Evolutionary conservation across 2,888 invertebrate species (phyloP).

Genomic region (Eilema depressum): DNA sequence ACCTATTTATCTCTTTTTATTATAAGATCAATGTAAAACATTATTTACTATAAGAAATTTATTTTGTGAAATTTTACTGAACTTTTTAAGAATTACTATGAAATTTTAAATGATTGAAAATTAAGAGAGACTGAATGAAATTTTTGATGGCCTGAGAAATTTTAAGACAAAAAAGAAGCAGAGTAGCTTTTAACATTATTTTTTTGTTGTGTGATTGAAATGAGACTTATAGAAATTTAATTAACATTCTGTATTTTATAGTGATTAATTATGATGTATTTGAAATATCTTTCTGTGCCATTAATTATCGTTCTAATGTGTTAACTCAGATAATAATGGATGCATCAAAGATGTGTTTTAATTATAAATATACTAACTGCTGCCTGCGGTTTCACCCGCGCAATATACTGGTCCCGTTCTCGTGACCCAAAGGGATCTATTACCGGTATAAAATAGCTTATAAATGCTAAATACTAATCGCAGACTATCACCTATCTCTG

Average conservation of each 20-base stretch:
- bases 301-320: not conserved
- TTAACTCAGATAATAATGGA: conserved; percentile 6
- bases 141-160: conserved; percentile 9
- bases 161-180: not conserved
- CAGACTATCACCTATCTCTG: not conserved
- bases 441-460: no score
- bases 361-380: no score
- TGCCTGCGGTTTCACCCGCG: no score
- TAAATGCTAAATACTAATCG: not conserved
- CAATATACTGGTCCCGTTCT: no score
- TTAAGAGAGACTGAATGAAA: conserved; percentile 10
- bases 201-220: conserved; percentile 46
- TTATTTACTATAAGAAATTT: not conserved
- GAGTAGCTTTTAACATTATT: not conserved
- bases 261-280: not conserved
- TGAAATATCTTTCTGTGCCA: not conserved
- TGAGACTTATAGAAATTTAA: conserved; percentile 49
- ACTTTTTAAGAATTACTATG: not conserved
- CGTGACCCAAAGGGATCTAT: no score
- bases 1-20: not conserved
- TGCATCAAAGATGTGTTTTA: no score
- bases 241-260: conserved; percentile 25
- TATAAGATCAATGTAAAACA: not conserved
- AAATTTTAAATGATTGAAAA: not conserved
- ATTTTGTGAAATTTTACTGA: not conserved